These are phyloP conservation scores for Indri indri DNA, from an alignment of 2,113 vertebrate species.

Conservation along the genomic window DNA sequence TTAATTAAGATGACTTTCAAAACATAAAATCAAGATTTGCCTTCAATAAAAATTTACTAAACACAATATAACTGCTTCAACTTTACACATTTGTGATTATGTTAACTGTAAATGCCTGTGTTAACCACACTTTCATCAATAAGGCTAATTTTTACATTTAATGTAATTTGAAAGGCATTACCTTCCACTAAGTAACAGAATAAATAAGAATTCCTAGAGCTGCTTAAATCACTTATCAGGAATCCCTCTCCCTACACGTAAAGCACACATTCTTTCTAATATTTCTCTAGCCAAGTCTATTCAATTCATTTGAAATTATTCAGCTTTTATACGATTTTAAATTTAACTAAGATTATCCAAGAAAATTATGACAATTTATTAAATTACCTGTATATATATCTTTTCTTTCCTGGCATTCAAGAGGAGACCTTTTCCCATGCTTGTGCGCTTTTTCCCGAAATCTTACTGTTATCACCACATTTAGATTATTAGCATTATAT, in stretches of 20 bases:
- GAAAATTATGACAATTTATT: background rate
- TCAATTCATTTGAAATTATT: constrained; percentile 26
- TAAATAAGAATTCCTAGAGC: background rate
- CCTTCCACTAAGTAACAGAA: background rate
- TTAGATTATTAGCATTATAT: constrained; percentile 55
- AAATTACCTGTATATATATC: constrained; percentile 90
- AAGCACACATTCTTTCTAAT: background rate
- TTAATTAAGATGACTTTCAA: constrained; percentile 33
- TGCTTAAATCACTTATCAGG: background rate
- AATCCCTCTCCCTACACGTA: background rate
- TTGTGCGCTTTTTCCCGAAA: constrained; percentile 86
- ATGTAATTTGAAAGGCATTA: background rate
- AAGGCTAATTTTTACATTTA: constrained; percentile 7
- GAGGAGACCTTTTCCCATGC: constrained; percentile 85
- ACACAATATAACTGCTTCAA: background rate
- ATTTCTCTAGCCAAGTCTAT: background rate
- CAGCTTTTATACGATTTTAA: background rate
- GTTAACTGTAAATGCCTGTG: background rate
- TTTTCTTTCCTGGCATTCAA: constrained; percentile 82
- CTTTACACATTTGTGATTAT: background rate
- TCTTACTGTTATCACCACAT: constrained; percentile 88
- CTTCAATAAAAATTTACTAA: background rate
- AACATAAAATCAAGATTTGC: background rate
- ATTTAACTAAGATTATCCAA: constrained; percentile 22
- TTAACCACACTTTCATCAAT: background rate